Conservation (phyloP, 2,888 invertebrate species). For the Liopterus haemorrhoidalis region DNA sequence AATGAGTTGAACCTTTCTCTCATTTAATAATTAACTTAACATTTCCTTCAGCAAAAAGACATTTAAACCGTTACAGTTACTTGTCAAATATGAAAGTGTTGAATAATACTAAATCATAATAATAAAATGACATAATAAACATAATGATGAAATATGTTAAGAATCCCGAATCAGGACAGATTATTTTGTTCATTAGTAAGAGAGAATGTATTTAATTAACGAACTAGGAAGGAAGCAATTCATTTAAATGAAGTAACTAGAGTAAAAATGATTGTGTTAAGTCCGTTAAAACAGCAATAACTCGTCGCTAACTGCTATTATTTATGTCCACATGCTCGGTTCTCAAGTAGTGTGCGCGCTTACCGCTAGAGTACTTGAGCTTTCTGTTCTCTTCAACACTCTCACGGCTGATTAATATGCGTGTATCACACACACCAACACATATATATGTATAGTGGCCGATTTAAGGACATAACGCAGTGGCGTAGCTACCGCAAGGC, state of each 20-base stretch:
- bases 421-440: not conserved
- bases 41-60: too few relatives aligned
- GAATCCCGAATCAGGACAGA: too few relatives aligned
- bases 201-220: not conserved
- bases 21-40: too few relatives aligned
- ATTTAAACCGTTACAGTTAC: too few relatives aligned
- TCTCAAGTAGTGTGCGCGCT: not conserved
- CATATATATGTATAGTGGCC: not conserved
- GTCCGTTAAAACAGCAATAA: not conserved
- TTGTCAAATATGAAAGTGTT: too few relatives aligned
- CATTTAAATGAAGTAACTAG: not conserved
- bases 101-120: too few relatives aligned
- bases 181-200: too few relatives aligned
- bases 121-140: too few relatives aligned
- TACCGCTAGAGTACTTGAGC: not conserved
- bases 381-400: not conserved
- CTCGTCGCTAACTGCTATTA: not conserved
- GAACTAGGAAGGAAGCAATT: slow-evolving; percentile 1
- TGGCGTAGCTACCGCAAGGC: too few relatives aligned
- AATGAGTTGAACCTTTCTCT: too few relatives aligned
- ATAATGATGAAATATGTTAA: too few relatives aligned
- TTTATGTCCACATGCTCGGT: not conserved
- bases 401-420: not conserved
- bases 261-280: slow-evolving; percentile 1
- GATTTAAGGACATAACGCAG: not conserved